Evolutionary conservation across 1,140 invertebrate genomes (phyloP), one percentile per base, ranked within the genome.

Genomic region (Ostrea edulis): DNA sequence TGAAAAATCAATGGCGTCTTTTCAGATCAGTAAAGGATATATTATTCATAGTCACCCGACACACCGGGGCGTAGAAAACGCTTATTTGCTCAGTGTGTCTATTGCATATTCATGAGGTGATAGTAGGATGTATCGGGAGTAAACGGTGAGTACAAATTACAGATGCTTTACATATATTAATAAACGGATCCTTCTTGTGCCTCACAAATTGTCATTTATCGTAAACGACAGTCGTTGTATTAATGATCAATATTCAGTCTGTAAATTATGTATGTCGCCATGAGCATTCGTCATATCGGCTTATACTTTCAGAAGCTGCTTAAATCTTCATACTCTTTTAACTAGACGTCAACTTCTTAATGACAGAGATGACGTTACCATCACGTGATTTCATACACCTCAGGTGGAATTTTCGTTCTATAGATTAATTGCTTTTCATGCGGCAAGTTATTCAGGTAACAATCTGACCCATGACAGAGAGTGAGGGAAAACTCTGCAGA

Each of bases 401-500:
- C 22, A 71, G 68, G 68, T 71, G 22, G 68, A 71, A 71, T 29
- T 14, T 71, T 29, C 68, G 68, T 71, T 71, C 68, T 71, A 71
- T 71, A 71, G 68, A 71, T 71, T 71, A 71, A 71, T 71, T 71
- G 68, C 68, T 71, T 71, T 71, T 71, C 68, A 71, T 71, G 22
- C 68, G 25, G 68, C 68, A 71, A 25, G n/a, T 25, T 71, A 71
- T 71, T 71, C 68, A 71, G 68, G 68, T 71, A 71, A 71, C 1
- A 71, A 71, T 71, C 68, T 71, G 68, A 29, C 68, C 68, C 68
- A 71, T n/a, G 68, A 71, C 68, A 71, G 22, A 71, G 68, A 71
- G 22, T 25, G 68, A 29, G 68, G 25, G 29, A 71, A 35, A n/a
- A 71, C 29, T 25, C 68, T 25, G 29, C 68, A 71, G 68, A 29